Conservation (phyloP, 1,140 invertebrate species). For the Carposina sasakii region DNA sequence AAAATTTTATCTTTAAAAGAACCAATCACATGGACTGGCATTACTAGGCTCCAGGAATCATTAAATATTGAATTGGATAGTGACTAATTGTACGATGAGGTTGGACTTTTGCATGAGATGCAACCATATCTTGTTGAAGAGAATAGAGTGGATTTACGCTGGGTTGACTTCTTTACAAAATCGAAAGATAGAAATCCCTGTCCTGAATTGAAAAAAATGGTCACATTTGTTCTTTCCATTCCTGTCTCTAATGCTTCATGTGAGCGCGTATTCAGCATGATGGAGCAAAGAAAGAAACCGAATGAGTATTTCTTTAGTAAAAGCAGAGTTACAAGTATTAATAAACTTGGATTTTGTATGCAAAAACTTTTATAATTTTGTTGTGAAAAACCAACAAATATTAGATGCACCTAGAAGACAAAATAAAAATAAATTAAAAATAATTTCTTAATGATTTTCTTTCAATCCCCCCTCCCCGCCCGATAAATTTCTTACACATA, state of each 20-base stretch:
- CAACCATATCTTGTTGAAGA: slow-evolving; percentile 19
- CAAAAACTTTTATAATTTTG: slow-evolving; percentile 18
- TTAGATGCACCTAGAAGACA: slow-evolving; percentile 16
- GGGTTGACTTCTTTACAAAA: slow-evolving; percentile 23
- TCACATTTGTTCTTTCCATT: no score
- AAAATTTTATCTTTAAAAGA: slow-evolving; percentile 18
- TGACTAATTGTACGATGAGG: slow-evolving; percentile 18
- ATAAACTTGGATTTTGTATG: no score
- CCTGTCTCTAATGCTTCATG: no score
- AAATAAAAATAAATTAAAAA: slow-evolving; percentile 23
- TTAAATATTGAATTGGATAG: slow-evolving; percentile 19
- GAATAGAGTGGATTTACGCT: slow-evolving; percentile 19
- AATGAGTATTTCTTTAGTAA: slow-evolving; percentile 18
- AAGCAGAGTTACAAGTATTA: slow-evolving; percentile 20
- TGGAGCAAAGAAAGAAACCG: slow-evolving; percentile 20
- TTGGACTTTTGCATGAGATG: slow-evolving; percentile 18
- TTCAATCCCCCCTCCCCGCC: no score
- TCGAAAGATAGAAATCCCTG: slow-evolving; percentile 16
- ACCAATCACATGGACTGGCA: slow-evolving; percentile 13
- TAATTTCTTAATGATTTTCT: slow-evolving; percentile 13
- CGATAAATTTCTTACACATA: no score
- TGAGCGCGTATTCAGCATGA: no score
- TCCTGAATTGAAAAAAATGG: no score
- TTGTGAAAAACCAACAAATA: slow-evolving; percentile 18
- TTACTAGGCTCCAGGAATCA: no score